Evolutionary conservation across 53 echinoderm and acorn worm species (phyloP), one percentile per base, ranked within the genome.

Genomic region (Stichopus horrens): DNA sequence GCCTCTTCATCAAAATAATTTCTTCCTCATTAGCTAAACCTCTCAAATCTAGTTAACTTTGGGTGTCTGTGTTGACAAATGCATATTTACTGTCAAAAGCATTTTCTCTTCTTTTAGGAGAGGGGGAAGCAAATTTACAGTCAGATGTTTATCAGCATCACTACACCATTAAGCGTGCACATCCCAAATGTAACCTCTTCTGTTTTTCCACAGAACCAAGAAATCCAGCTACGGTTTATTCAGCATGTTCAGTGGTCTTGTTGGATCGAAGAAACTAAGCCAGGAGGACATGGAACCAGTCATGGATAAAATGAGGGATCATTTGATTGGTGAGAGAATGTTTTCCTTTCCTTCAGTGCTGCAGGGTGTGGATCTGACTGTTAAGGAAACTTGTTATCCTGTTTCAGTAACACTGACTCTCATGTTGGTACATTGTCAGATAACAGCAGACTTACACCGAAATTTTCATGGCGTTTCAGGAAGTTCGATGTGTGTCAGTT

Each of bases 171-270:
- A 14, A n/a, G 3, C 0, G 68, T 67, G 11, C 13, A 67, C 68
- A 14, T 67, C 1, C n/a, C 68, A 67, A 14, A n/a, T 3, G 11
- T 67, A 11, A 11, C 3, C n/a, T 1, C 68, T n/a, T 67, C 8
- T 74, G 7, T 13, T 74, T 23, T 74, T 23, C 75, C 18, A 74
- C n/a, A 74, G 75, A 20, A 18, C 90, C 57, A 89, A 92, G 54
- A 77, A 83, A 75, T 91, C 89, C 21, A 86, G 95, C 5, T 97
- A 95, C 90, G 96, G 99, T 20, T 86, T 99, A 73, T 99, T 99
- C 90, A 99, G 93, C 91, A 99, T 99, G 99, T 99, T 99, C 92
- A 91, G 94, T 60, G 93, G 99, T 56, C 94, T 99, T 9, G 99
- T 99, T 20, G 96, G 99, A 18, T 96, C 99, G 67, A 99, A 99